Conservation (phyloP, 2,888 invertebrate species). For the Hylaea fasciaria region DNA sequence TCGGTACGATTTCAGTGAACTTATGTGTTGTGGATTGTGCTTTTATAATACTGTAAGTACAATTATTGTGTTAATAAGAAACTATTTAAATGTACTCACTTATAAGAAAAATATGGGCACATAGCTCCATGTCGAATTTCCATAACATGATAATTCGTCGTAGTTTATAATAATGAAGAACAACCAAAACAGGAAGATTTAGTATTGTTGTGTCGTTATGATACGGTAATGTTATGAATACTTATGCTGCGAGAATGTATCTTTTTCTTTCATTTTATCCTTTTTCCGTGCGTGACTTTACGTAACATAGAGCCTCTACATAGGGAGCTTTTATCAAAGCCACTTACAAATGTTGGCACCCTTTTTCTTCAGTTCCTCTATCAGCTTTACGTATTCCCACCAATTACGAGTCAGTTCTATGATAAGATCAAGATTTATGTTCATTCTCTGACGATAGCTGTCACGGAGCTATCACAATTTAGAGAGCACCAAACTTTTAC, state of each 20-base stretch:
- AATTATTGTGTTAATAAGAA: not conserved
- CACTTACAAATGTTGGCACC: constrained; percentile 18
- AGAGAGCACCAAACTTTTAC: constrained; percentile 34
- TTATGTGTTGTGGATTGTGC: constrained; percentile 60
- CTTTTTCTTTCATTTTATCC: not conserved
- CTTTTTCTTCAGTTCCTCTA: constrained; percentile 20
- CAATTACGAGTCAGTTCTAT: constrained; percentile 37
- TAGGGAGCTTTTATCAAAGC: constrained; percentile 21
- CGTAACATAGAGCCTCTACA: not conserved
- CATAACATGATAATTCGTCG: too few relatives aligned
- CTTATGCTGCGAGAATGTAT: not conserved
- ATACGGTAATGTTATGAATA: not conserved
- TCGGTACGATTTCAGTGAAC: constrained; percentile 56
- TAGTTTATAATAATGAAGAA: too few relatives aligned
- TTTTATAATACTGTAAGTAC: constrained; percentile 45
- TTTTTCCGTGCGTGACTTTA: constrained; percentile 12
- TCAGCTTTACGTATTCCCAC: constrained; percentile 37
- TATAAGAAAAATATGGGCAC: too few relatives aligned
- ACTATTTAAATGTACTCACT: too few relatives aligned
- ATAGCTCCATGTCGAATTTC: too few relatives aligned
- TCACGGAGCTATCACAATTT: constrained; percentile 64
- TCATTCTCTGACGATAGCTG: constrained; percentile 62
- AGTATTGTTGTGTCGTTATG: not conserved
- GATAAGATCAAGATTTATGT: constrained; percentile 71
- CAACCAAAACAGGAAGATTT: too few relatives aligned